A percentile compares a stretch with the other conserved stretches of the same genome.
These are phyloP conservation scores for Axis porcinus DNA, from an alignment of 2,113 vertebrate species.

Conservation along the genomic window DNA sequence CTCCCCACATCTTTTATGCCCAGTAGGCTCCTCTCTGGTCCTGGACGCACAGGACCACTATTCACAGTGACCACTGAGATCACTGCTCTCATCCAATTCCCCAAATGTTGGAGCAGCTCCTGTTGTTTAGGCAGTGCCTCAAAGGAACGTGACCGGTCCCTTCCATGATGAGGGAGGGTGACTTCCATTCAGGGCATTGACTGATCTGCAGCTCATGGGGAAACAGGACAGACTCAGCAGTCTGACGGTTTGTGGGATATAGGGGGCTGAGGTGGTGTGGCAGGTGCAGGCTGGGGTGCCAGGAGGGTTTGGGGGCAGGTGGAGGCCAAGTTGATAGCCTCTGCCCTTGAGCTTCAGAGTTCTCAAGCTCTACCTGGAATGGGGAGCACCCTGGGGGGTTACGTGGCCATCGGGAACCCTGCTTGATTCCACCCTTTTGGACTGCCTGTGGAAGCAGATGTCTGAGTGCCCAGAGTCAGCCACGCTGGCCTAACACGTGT, in stretches of 20 bases:
- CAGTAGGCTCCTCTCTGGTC: neutral
- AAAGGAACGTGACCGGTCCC: neutral
- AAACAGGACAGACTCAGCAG: neutral
- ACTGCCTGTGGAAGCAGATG: neutral
- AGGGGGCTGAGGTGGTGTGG: neutral
- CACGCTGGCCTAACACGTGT: neutral
- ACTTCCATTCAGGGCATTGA: neutral
- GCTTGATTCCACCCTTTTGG: neutral
- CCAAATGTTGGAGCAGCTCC: neutral
- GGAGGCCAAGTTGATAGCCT: neutral
- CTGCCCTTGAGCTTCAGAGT: neutral
- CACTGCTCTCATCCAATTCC: neutral
- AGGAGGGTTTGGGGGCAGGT: neutral
- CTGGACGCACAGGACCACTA: neutral
- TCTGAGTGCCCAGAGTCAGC: neutral
- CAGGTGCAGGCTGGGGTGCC: neutral
- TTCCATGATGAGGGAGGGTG: neutral
- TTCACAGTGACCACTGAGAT: neutral
- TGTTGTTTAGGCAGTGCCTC: neutral
- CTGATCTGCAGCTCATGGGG: neutral
- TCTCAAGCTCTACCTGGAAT: neutral
- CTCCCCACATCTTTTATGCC: neutral
- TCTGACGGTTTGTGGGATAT: neutral
- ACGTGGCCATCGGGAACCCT: neutral
- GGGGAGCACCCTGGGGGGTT: neutral